Base-by-base conservation (phyloP, 1,140 invertebrate species). In the Bombus sibiricus region DNA sequence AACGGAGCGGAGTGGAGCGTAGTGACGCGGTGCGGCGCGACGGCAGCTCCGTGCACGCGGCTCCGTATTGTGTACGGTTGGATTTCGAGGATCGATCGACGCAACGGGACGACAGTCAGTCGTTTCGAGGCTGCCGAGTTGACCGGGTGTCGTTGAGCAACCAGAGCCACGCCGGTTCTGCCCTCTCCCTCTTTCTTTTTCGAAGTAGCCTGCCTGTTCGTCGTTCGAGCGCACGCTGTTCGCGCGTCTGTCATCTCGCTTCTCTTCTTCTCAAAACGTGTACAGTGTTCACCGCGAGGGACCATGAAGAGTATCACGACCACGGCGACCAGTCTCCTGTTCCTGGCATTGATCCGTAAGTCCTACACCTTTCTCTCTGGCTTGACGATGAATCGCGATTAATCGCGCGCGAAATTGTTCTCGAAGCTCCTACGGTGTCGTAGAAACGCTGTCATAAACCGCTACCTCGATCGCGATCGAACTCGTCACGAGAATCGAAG, bases 71-170 rank as follows among this genome's bases (percentile, higher is more conserved):
- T 32, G 57, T 47, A 47, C 73, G 73, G 73, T 79, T 68, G 88
- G 83, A 90, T 89, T 85, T 87, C 71, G 86, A 86, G 66, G 73
- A 89, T 87, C 82, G 73, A 84, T 82, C 82, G 77, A 75, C 83
- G 82, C 64, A 64, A 80, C 71, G 81, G 80, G 85, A 86, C 81
- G 82, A 78, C 81, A 91, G 89, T 88, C 92, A 95, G 94, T 95
- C 92, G 93, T 91, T 93, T 94, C 92, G 92, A 93, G 91, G 90
- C 93, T 88, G 88, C 90, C 93, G 93, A 93, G 92, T 93, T 90
- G 89, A 92, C 86, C 93, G 93, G 92, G 90, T 87, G 89, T 90
- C 83, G 85, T 83, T 66, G 73, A 59, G 90, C 81, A 76, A 82
- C 37, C 78, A 86, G 86, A 87, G 74, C 89, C 89, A 86, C 84